Conservation (phyloP, 2,113 vertebrate species). For the Sinocyclocheilus rhinocerous region DNA sequence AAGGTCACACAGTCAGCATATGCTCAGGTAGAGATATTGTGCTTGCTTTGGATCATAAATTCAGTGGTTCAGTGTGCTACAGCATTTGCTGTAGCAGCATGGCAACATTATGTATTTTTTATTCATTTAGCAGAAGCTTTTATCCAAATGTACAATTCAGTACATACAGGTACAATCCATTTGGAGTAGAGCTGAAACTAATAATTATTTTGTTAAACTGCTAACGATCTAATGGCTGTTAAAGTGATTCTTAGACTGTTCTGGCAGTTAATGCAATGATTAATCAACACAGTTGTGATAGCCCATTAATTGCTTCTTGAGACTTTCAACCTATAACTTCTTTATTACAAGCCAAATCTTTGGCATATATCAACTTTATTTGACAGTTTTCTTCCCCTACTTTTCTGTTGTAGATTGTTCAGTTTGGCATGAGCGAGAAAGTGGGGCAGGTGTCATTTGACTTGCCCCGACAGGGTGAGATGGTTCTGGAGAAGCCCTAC, state of each 20-base stretch:
- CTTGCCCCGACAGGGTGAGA: conserved; percentile 60
- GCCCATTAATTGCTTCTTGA: not conserved
- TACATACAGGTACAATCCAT: not conserved
- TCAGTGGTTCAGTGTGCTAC: not conserved
- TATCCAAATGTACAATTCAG: not conserved
- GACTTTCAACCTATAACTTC: not conserved
- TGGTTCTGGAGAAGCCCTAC: conserved; percentile 67
- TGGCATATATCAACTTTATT: not conserved
- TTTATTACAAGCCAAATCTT: not conserved
- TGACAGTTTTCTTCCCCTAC: not conserved
- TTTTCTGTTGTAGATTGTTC: conserved; percentile 63
- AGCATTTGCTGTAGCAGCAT: not conserved
- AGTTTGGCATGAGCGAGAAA: conserved; percentile 76
- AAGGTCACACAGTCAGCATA: conserved; percentile 74
- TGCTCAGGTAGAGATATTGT: conserved; percentile 65
- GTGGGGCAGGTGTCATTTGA: conserved; percentile 76
- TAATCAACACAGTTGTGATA: not conserved
- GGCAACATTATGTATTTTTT: not conserved
- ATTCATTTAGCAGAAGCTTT: not conserved
- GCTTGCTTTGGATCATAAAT: not conserved
- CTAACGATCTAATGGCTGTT: not conserved
- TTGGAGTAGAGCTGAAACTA: not conserved
- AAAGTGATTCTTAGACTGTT: not conserved
- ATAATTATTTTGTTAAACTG: not conserved
- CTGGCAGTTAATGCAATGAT: not conserved